phyloP scores from a whole-genome alignment of 2,113 vertebrate genomes.

The Oenanthe oenanthe region DNA sequence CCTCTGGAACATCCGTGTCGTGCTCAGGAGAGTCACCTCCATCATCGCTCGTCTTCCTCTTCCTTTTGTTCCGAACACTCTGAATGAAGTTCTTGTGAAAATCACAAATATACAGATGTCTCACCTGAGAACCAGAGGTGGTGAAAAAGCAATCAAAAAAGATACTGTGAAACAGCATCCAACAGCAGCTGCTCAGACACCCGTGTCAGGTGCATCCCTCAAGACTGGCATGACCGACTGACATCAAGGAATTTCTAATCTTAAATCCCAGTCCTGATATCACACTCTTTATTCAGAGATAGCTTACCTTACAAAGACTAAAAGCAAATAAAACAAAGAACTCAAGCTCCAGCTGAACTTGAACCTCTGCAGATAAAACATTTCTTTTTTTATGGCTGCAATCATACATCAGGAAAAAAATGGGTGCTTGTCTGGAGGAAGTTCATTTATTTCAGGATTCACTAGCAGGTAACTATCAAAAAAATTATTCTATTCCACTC shows the following conservation, averaged over 20 bases:
- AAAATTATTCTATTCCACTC: neutral
- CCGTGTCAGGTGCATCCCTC: neutral
- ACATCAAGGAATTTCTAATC: neutral
- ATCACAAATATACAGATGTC: constrained; percentile 97
- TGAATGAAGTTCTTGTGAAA: constrained; percentile 99
- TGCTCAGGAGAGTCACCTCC: constrained; percentile 97
- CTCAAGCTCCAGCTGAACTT: neutral
- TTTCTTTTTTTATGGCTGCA: neutral
- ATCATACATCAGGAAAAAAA: neutral
- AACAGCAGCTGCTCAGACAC: neutral
- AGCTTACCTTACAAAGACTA: neutral
- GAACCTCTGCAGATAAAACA: neutral
- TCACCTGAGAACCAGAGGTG: constrained; percentile 78
- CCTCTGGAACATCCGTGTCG: constrained; percentile 94
- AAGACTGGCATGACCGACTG: neutral
- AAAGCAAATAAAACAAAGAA: neutral
- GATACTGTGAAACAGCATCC: neutral
- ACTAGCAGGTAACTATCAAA: neutral
- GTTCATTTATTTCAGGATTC: neutral
- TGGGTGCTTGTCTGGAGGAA: neutral
- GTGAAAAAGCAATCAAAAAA: constrained; percentile 10
- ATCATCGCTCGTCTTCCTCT: constrained; percentile 97
- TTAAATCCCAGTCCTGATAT: neutral
- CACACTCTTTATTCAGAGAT: neutral
- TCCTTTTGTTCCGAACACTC: constrained; percentile 97